Percentiles rank a stretch among this genome's conserved stretches.
Evolutionary conservation across 2,113 vertebrate species (phyloP).

Genomic region (Chrysochloris asiatica): DNA sequence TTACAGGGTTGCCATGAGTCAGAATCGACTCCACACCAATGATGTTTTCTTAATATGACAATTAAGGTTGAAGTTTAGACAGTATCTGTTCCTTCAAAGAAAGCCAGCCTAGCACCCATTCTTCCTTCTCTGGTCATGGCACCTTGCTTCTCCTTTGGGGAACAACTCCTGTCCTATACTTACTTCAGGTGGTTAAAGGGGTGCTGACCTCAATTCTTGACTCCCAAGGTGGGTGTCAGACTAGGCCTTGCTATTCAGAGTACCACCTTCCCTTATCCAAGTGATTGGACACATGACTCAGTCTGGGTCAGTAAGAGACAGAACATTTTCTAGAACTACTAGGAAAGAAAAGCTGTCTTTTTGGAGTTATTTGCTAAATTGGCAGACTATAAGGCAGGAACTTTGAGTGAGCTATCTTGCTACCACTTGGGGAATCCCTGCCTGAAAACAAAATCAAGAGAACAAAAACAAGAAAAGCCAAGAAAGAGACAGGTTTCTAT

Average conservation of each 20-base stretch:
- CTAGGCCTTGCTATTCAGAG: background rate
- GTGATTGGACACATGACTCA: background rate
- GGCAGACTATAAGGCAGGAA: background rate
- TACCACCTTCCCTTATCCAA: background rate
- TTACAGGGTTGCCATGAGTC: background rate
- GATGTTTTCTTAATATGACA: background rate
- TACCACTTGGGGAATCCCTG: background rate
- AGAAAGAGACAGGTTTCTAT: background rate
- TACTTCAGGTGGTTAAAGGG: background rate
- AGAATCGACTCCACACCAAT: background rate
- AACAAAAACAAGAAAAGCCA: background rate
- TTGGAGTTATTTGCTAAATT: background rate
- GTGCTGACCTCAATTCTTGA: background rate
- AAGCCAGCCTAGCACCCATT: accelerated
- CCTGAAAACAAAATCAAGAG: background rate
- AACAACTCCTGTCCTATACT: background rate
- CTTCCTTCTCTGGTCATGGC: background rate
- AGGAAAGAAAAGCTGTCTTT: background rate
- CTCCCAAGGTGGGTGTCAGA: too few species aligned
- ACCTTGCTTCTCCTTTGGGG: background rate
- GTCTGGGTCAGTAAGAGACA: background rate
- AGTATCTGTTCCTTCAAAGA: accelerated
- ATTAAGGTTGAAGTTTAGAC: too few species aligned
- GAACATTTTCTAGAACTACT: slow-evolving; percentile 3
- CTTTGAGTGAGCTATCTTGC: background rate